These are phyloP conservation scores for Globodera rostochiensis DNA, from an alignment of 1,140 invertebrate species.

Conservation along the genomic window DNA sequence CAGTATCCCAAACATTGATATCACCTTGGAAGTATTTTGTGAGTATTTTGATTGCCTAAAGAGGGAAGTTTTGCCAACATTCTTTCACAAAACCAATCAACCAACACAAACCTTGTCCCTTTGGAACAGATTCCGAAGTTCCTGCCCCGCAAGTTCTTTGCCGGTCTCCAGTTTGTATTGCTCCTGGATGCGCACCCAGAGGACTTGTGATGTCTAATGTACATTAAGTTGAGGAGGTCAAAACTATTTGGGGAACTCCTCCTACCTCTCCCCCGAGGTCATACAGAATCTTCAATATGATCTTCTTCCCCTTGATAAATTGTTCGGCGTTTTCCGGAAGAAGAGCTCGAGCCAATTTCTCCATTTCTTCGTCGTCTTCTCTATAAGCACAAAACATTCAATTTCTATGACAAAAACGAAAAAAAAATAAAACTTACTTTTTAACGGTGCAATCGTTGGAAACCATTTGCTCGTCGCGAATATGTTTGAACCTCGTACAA, in stretches of 20 bases:
- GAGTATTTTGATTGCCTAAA: conserved; percentile 23
- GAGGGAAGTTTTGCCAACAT: no score
- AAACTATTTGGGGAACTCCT: background rate
- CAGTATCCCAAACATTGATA: background rate
- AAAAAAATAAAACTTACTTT: conserved; percentile 19
- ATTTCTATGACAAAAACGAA: background rate
- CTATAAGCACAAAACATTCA: background rate
- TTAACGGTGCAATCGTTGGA: background rate
- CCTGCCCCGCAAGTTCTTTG: conserved; percentile 19
- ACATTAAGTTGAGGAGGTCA: background rate
- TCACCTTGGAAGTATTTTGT: conserved; percentile 1
- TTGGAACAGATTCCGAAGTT: conserved; percentile 17
- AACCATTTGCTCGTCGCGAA: conserved; percentile 27
- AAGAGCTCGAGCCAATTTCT: conserved; percentile 24
- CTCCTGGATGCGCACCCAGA: conserved; percentile 11
- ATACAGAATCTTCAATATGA: conserved; percentile 16
- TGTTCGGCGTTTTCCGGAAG: conserved; percentile 18
- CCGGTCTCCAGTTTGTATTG: conserved; percentile 17
- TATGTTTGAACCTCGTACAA: conserved; percentile 9
- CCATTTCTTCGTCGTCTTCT: conserved; percentile 8
- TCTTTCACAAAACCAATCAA: background rate
- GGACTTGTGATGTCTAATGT: background rate
- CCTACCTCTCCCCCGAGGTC: conserved; percentile 16
- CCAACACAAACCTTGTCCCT: background rate
- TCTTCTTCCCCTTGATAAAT: conserved; percentile 17